A percentile compares a stretch with the other conserved stretches of the same genome.
Evolutionary conservation across 2,113 vertebrate genomes (phyloP).

Genomic region (Salminus brasiliensis): DNA sequence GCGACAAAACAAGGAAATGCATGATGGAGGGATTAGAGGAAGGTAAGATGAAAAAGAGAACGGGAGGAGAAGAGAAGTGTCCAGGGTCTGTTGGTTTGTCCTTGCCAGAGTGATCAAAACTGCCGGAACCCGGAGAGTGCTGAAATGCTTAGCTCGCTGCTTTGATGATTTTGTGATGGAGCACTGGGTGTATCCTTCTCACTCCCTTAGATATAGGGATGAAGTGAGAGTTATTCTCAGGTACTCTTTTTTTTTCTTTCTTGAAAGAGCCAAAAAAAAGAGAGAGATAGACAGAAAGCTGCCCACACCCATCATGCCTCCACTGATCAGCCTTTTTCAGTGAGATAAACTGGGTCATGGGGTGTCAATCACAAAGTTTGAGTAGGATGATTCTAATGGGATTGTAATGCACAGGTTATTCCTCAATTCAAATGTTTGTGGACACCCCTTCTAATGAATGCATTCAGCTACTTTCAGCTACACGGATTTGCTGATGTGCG

Average conservation of each 20-base stretch:
- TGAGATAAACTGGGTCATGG: slow-evolving; percentile 38
- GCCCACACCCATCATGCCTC: slow-evolving; percentile 6
- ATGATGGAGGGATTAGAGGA: slow-evolving; percentile 5
- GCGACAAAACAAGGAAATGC: slow-evolving; percentile 21
- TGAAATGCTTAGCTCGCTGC: neutral
- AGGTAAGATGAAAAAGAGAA: neutral
- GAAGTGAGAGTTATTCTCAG: slow-evolving; percentile 4
- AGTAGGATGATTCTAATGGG: slow-evolving; percentile 16
- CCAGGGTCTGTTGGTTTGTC: slow-evolving; percentile 4
- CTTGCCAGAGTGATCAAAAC: slow-evolving; percentile 1
- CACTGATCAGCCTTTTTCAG: slow-evolving; percentile 26
- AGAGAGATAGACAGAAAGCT: neutral
- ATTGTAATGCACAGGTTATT: slow-evolving; percentile 12
- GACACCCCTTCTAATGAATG: no score
- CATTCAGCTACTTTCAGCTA: no score
- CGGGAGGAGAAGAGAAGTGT: neutral
- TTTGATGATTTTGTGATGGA: slow-evolving; percentile 27
- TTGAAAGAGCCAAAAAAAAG: no score
- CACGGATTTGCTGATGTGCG: no score
- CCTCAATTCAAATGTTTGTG: slow-evolving; percentile 14
- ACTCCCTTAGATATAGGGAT: neutral
- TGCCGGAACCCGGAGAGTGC: neutral
- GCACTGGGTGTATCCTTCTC: neutral
- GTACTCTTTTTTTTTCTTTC: neutral
- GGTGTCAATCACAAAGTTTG: slow-evolving; percentile 30